Evolutionary conservation across 37 sponge, comb jelly and placozoan genomes (phyloP), one percentile per base, ranked within the genome.

Genomic region (Chondrosia reniformis): DNA sequence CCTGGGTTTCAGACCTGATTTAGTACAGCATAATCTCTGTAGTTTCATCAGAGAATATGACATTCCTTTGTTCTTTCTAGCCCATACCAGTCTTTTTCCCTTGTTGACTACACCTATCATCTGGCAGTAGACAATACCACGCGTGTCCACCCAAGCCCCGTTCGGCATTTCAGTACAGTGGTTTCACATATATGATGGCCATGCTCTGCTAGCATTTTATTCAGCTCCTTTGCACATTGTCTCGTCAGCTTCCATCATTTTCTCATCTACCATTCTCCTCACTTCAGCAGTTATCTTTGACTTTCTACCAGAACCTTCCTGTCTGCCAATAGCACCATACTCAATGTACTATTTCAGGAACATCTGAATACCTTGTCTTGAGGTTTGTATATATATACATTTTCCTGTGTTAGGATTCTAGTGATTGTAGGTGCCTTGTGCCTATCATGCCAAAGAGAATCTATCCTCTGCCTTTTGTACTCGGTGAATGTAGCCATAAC

Each of bases 1-100:
- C 7, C 58, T 56, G 58, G 58, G 58, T 56, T 56, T 56, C 58
- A 56, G 58, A 2, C 58, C 58, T 56, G 58, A 56, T 28, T 56
- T 56, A 8, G 58, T 56, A 56, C 58, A 56, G 58, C 58, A 56
- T 3, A 56, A 8, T 56, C 43, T 74, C 42, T n/a, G n/a, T n/a
- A n/a, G n/a, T n/a, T n/a, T n/a, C n/a, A n/a, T n/a, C n/a, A n/a
- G n/a, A n/a, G n/a, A n/a, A n/a, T n/a, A n/a, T n/a, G n/a, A n/a
- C n/a, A n/a, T n/a, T n/a, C n/a, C n/a, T n/a, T n/a, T n/a, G n/a
- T n/a, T n/a, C n/a, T n/a, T n/a, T n/a, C n/a, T n/a, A 56, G 58
- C 58, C 58, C 58, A 56, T 28, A 56, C 58, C n/a, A 28, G 58
- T 56, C n/a, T 6, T 3, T 2, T 56, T 10, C 52, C 52, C 27